Evolutionary conservation across 2,888 invertebrate species (phyloP).

Genomic region (Xanthorhoe designata): DNA sequence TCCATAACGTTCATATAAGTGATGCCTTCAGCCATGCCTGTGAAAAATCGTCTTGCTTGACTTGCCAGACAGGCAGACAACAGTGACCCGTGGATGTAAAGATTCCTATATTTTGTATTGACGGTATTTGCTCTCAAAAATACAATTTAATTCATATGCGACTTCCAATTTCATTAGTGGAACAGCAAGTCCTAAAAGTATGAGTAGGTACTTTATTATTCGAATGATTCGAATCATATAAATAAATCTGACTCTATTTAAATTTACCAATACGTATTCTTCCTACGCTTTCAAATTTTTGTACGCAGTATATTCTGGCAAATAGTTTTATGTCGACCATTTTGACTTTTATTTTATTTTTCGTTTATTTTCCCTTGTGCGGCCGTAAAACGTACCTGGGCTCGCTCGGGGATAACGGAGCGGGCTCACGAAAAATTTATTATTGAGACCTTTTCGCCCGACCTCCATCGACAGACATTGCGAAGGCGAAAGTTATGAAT

Average conservation of each 20-base stretch:
- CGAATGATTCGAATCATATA: too few species aligned
- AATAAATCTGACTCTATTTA: too few species aligned
- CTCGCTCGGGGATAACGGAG: slow-evolving; percentile 81
- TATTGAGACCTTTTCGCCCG: slow-evolving; percentile 84
- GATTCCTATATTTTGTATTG: not conserved
- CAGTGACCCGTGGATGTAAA: not conserved
- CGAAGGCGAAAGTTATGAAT: slow-evolving; percentile 85
- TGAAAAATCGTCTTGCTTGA: not conserved
- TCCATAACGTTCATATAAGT: not conserved
- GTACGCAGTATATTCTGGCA: slow-evolving; percentile 71
- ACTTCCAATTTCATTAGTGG: too few species aligned
- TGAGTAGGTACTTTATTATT: too few species aligned
- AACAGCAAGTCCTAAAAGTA: too few species aligned
- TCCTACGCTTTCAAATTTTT: slow-evolving; percentile 68
- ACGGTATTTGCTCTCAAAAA: too few species aligned
- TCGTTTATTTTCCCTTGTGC: slow-evolving; percentile 84
- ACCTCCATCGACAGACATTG: slow-evolving; percentile 85
- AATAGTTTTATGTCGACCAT: slow-evolving; percentile 84
- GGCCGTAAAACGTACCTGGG: slow-evolving; percentile 85
- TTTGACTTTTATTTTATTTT: slow-evolving; percentile 86
- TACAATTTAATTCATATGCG: too few species aligned
- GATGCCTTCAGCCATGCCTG: not conserved
- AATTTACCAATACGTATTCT: slow-evolving; percentile 49
- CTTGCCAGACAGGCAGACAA: not conserved
- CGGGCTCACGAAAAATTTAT: slow-evolving; percentile 84